Evolutionary conservation across 2,797 vertebrate species (phyloP), one percentile per base, ranked within the genome.

Genomic region (Lepus oiostolus): DNA sequence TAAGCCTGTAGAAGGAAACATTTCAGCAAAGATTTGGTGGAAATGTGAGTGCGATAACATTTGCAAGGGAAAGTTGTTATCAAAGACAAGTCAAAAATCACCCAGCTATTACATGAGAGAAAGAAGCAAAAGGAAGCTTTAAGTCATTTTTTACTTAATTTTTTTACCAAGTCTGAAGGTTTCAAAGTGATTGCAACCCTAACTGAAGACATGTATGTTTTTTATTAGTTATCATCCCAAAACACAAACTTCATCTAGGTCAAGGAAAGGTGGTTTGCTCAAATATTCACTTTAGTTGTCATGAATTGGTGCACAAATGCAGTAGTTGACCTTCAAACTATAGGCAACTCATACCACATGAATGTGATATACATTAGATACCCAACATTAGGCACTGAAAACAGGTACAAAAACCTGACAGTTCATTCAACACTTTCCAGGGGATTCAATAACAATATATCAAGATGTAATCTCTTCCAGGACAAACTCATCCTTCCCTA

Each of bases 381-480:
- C 62, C 70, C 92, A 96, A 94, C 96, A 95, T 91, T 95, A 89
- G 96, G 91, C 26, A 26, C 47, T 63, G 60, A 65, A 75, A 96
- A 96, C 96, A 89, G 97, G 95, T 85, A 95, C 95, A 81, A 91
- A 79, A 90, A 76, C 70, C 93, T 97, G 90, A 97, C 97, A 97
- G 94, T 96, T 96, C 94, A 97, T 95, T 95, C 77, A 63, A 74
- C 93, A 97, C 93, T 88, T 98, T 96, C 96, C 85, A 82, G 81
- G 95, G 94, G 91, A 97, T 97, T 75, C 91, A 96, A 95, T 97
- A 95, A 96, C 93, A 94, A 93, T 95, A 94, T 74, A 97, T 97
- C 95, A 97, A 96, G 93, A 95, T 93, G 90, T 97, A 96, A 96
- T 97, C 95, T 97, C 92, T 14, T 85, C 83, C 96, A 96, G 85